Base-by-base conservation (phyloP, 2,888 invertebrate species). In the Tetramorium bicarinatum region DNA sequence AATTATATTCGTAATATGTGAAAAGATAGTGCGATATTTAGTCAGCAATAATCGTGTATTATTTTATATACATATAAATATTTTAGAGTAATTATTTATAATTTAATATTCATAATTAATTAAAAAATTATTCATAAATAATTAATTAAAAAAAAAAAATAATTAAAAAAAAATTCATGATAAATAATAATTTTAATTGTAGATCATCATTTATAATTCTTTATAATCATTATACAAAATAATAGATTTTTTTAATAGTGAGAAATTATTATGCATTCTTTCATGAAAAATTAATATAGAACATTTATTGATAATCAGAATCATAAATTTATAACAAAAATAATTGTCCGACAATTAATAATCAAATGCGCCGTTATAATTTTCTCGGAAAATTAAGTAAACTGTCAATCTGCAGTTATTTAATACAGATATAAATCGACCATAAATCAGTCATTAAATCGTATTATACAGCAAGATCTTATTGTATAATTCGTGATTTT, bases 281-380 rank as follows among this genome's bases (percentile, higher is more conserved):
- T 72, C 6, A 25, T 13, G 18, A 56, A 38, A 72, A 56, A 56
- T 54, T 6, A 18, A 52, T 71, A 11, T 8, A 49, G 25, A 71
- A 11, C 2, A 18, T 49, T 49, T 18, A 49, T 41, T 21, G 2
- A 25, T 62, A 62, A 62, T n/a, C 2, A 38, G 13, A 49, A 69
- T 49, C 13, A 34, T 71, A 54, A 71, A 59, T 44, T 44, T 6
- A 74, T 44, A 13, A 44, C 29, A 74, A 44, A 21, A 18, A 3
- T 49, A 49, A 62, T 75, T 75, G 25, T 62, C 15, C 4, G n/a
- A 34, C 3, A 34, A 75, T 29, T 47, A 62, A 47, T 62, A 2
- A 49, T 34, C 34, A 0, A 21, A 15, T 18, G 25, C 2, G 6
- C 13, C 18, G 15, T 49, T 61, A 47, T 47, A 61, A 62, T 21